Evolutionary conservation across 2,888 invertebrate species (phyloP).

Genomic region (Apamea crenata): DNA sequence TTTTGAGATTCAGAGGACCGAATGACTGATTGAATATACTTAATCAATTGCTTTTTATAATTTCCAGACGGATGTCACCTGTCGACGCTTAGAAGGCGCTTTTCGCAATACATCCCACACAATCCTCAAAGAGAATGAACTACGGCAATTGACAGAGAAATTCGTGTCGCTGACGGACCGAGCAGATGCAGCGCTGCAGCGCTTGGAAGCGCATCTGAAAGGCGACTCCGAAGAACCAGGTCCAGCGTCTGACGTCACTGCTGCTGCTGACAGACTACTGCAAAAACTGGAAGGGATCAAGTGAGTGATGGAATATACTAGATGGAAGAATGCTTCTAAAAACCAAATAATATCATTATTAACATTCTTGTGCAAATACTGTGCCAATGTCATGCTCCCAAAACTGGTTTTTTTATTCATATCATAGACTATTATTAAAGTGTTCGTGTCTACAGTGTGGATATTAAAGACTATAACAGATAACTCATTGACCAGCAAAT

Average conservation of each 20-base stretch:
- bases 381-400: background rate
- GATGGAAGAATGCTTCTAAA: background rate
- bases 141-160: constrained; percentile 86
- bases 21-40: background rate
- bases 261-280: constrained; percentile 80
- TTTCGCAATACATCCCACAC: constrained; percentile 83
- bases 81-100: constrained; percentile 82
- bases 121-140: constrained; percentile 82
- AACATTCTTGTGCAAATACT: background rate
- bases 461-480: background rate
- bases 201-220: constrained; percentile 80
- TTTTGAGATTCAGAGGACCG: background rate
- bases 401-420: background rate
- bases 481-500: background rate
- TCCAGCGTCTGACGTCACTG: constrained; percentile 80
- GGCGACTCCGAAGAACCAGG: constrained; percentile 76
- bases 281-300: constrained; percentile 81
- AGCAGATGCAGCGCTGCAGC: constrained; percentile 85
- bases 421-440: background rate
- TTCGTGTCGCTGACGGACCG: constrained; percentile 86
- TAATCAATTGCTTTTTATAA: background rate
- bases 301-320: constrained; percentile 68
- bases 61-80: constrained; percentile 81
- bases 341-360: background rate
- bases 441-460: background rate